These are phyloP conservation scores for Cavia porcellus DNA, from an alignment of 2,113 vertebrate species.

Conservation along the genomic window DNA sequence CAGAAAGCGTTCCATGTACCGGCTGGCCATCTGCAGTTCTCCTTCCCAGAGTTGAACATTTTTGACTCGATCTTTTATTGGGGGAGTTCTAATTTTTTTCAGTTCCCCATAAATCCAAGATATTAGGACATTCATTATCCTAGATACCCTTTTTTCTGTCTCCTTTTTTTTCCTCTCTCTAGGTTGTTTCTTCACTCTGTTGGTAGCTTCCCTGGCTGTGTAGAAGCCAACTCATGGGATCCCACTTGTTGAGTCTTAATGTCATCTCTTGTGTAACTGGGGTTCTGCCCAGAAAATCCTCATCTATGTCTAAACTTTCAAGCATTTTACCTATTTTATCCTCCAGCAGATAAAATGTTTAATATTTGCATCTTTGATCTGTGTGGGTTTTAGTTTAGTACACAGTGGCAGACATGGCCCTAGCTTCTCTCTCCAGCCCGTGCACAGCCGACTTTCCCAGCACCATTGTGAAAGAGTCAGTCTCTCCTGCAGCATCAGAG, in stretches of 20 bases:
- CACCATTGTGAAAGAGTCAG: neutral
- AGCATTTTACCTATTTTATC: neutral
- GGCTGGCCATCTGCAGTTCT: neutral
- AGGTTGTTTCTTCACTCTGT: neutral
- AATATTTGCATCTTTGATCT: neutral
- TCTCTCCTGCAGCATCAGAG: neutral
- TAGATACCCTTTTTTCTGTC: neutral
- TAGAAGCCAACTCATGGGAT: neutral
- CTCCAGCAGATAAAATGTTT: neutral
- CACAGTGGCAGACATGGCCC: neutral
- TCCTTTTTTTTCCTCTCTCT: neutral
- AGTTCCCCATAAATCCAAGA: neutral
- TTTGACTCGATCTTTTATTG: neutral
- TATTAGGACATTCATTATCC: neutral
- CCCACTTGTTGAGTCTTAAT: neutral
- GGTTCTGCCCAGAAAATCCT: neutral
- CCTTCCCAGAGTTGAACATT: neutral
- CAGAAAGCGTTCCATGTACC: too few relatives aligned
- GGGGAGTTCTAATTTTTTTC: neutral
- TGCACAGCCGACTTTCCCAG: neutral
- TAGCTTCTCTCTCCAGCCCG: neutral
- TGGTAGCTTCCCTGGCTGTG: neutral
- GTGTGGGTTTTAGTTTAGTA: neutral
- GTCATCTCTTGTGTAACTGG: neutral
- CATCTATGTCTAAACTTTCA: neutral